Conservation (phyloP, 2,113 vertebrate genomes). For the Lophura nycthemera region DNA sequence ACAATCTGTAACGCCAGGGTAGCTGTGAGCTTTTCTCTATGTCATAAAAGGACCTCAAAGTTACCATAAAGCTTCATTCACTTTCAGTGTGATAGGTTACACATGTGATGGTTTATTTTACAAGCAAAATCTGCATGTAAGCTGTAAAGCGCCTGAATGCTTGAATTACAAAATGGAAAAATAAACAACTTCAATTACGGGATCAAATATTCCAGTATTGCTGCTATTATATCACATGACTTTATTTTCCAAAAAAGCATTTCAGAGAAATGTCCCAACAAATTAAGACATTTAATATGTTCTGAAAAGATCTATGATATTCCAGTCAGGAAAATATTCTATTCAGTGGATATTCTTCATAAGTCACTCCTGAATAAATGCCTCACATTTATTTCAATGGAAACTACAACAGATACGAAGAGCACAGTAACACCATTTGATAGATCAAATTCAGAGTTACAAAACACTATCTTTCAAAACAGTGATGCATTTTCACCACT, state of each 20-base stretch:
- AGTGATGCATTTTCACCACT: too few relatives aligned
- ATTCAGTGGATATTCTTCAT: not conserved
- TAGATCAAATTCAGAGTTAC: too few relatives aligned
- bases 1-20: slow-evolving; percentile 41
- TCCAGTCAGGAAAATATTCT: not conserved
- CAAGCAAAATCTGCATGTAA: slow-evolving; percentile 47
- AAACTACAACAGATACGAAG: too few relatives aligned
- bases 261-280: slow-evolving; percentile 13
- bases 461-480: too few relatives aligned
- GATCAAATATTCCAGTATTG: not conserved
- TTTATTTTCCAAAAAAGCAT: slow-evolving; percentile 29
- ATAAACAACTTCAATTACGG: slow-evolving; percentile 46
- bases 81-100: slow-evolving; percentile 49
- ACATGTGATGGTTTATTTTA: slow-evolving; percentile 66
- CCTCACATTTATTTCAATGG: too few relatives aligned
- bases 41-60: slow-evolving; percentile 56
- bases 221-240: not conserved
- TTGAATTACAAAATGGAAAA: slow-evolving; percentile 44
- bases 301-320: not conserved
- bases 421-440: too few relatives aligned
- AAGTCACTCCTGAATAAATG: too few relatives aligned
- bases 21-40: slow-evolving; percentile 1
- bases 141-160: slow-evolving; percentile 15
- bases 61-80: slow-evolving; percentile 54
- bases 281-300: not conserved